A percentile compares a stretch with the other conserved stretches of the same genome.
These are phyloP conservation scores for Dexiosoma caninum DNA, from an alignment of 2,888 invertebrate species.

Conservation along the genomic window DNA sequence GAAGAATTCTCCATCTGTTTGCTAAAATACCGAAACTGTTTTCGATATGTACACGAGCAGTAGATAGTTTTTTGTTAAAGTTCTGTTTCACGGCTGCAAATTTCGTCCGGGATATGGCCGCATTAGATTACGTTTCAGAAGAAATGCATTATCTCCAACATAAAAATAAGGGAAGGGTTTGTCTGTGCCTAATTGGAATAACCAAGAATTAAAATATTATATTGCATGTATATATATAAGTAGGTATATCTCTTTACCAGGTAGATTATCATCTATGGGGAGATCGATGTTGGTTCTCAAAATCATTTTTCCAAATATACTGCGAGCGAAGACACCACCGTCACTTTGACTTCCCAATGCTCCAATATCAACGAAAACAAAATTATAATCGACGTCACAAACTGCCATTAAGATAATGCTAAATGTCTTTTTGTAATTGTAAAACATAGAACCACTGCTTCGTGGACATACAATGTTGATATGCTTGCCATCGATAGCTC, in stretches of 20 bases:
- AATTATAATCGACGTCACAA: constrained; percentile 31
- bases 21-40: background rate
- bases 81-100: too few species aligned
- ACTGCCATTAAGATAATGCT: constrained; percentile 39
- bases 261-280: background rate
- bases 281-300: background rate
- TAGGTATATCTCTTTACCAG: background rate
- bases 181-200: too few species aligned
- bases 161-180: too few species aligned
- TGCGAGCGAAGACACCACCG: constrained; percentile 31
- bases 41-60: background rate
- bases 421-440: constrained; percentile 33
- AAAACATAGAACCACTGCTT: constrained; percentile 31
- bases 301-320: constrained; percentile 36
- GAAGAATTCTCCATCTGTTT: constrained; percentile 17
- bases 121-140: too few species aligned
- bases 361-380: constrained; percentile 44
- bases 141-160: too few species aligned
- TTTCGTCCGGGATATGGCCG: too few species aligned
- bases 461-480: constrained; percentile 9
- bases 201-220: too few species aligned
- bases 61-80: constrained; percentile 22
- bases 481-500: constrained; percentile 30
- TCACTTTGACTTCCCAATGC: constrained; percentile 17
- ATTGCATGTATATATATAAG: too few species aligned